Base-by-base conservation (phyloP, 2,888 invertebrate species). In the Agrochola macilenta region DNA sequence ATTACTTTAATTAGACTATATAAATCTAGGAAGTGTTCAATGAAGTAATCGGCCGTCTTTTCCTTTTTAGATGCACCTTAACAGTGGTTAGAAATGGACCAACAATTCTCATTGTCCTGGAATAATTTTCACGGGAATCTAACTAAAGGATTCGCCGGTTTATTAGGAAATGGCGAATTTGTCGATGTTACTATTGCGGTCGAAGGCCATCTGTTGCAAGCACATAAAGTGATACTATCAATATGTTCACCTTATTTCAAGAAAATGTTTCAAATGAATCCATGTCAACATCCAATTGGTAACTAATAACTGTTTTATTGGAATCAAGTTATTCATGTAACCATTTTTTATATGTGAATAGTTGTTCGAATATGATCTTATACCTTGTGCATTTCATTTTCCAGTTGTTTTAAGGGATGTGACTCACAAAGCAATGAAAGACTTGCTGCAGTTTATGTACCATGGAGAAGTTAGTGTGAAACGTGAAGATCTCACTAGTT, bases 391-490 rank as follows among this genome's bases (percentile, higher is more conserved):
- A 11, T 49, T 79, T 84, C 76, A 69, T 74, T 83, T 95, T 95
- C n/a, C 93, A 97, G 98, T 98, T 88, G 98, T 98, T 76, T 93
- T 98, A 86, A 97, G 97, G 92, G 98, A 98, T 97, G 97, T 98
- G 72, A 97, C 97, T 76, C 97, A 97, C 92, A 97, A 97, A 89
- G 97, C 98, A 88, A 97, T 98, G 97, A 97, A 97, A 90, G 98
- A 98, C 91, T 97, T 98, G 91, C 94, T 98, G 78, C 98, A 98
- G 90, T 98, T 98, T 90, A 98, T 98, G 98, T 98, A 98, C 90
- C 97, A 98, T 94, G 98, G 98, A 69, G 98, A 98, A 96, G 98
- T 98, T 74, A 98, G 98, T 92, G 98, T 98, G 72, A 97, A 98
- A 89, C 97, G 98, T 88, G 98, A 98, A 91, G 98, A 98, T 95